Evolutionary conservation across 2,797 vertebrate species (phyloP).

Genomic region (Melanogrammus aeglefinus): DNA sequence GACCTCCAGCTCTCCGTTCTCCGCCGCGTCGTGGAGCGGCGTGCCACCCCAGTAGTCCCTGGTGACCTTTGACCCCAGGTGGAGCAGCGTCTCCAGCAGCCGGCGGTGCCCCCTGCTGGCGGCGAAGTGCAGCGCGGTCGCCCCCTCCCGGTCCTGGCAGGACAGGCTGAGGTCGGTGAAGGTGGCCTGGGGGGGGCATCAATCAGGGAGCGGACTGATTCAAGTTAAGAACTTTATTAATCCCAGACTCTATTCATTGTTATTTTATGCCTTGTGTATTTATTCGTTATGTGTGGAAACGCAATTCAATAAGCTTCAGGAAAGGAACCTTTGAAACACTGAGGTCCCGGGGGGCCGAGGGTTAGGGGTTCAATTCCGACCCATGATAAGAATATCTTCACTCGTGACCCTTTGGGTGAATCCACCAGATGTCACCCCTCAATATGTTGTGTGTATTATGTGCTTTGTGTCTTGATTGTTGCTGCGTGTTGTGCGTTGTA

Average conservation of each 20-base stretch:
- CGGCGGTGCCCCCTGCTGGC: conserved; percentile 81
- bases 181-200: conserved; percentile 65
- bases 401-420: too few species aligned
- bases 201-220: too few species aligned
- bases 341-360: neutral
- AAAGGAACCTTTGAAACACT: too few species aligned
- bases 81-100: conserved; percentile 76
- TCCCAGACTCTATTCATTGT: neutral
- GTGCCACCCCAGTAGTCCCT: conserved; percentile 82
- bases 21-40: conserved; percentile 83
- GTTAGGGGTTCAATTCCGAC: too few species aligned
- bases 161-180: conserved; percentile 71
- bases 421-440: neutral
- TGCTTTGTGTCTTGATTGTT: neutral
- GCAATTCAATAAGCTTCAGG: too few species aligned
- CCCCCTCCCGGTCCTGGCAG: conserved; percentile 77
- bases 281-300: neutral
- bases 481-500: neutral
- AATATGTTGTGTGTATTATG: too few species aligned
- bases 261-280: neutral
- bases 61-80: conserved; percentile 73
- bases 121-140: conserved; percentile 83
- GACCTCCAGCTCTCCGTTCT: conserved; percentile 83
- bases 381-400: too few species aligned
- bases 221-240: too few species aligned